Base-by-base conservation (phyloP, 1,140 invertebrate species). In the Cecropterus lyciades region DNA sequence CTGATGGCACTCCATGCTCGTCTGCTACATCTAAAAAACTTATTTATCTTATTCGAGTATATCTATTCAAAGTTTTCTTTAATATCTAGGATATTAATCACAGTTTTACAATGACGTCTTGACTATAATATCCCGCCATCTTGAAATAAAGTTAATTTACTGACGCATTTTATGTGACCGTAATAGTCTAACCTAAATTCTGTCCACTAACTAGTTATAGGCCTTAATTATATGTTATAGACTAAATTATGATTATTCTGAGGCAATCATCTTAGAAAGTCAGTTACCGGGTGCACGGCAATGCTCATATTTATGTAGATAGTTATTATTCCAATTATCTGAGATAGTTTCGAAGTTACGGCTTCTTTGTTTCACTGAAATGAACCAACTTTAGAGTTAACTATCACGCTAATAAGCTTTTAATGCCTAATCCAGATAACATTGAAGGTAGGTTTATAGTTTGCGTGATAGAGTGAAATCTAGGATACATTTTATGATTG, bases 281-380 rank as follows among this genome's bases (percentile, higher is more conserved):
- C 11, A 55, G 16, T 42, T 2, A 42, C 5, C 0, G 16, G 30
- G 30, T 5, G 15, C 30, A 53, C 15, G 40, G 27, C 52, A 55
- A 55, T 55, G 52, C 14, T 55, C 37, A 55, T 55, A 27, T 55
- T 55, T 37, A 55, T 55, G 17, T 55, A 59, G 40, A 59, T 59
- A 42, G 43, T 11, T 20, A 59, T 59, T 59, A 59, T 59, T 48
- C 43, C 56, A 59, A 59, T 59, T 59, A 59, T 30, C 43, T 16
- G 24, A 9, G 43, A 59, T 46, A 59, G 56, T 46, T 45, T 30
- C 20, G 20, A 37, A 59, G 42, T 59, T 59, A 59, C 30, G 42
- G 55, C 24, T 45, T 46, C 55, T 30, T 59, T 59, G 42, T 57
- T 45, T 24, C 16, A 27, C 16, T 3, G 37, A 11, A 14, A 53